These are phyloP conservation scores for Ganaspis sp. DNA, from an alignment of 1,140 invertebrate species.

Conservation along the genomic window DNA sequence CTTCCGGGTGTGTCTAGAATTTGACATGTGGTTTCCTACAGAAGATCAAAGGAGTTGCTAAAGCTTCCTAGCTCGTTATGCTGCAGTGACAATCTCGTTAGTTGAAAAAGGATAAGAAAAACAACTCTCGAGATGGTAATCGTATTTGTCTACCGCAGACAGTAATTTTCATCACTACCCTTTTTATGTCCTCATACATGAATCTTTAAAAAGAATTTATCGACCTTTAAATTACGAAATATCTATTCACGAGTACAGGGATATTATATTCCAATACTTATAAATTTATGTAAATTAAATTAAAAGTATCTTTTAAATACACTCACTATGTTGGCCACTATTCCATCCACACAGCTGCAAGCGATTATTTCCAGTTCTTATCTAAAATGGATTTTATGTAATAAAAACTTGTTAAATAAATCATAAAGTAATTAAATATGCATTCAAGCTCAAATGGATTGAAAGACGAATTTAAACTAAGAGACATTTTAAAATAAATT, in stretches of 20 bases:
- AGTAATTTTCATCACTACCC: neutral
- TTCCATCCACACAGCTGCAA: constrained; percentile 87
- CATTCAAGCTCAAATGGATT: too few species aligned
- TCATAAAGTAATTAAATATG: too few species aligned
- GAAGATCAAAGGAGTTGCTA: constrained; percentile 12
- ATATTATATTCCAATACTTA: too few species aligned
- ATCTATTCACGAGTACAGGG: too few species aligned
- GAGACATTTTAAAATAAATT: too few species aligned
- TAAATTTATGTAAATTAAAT: too few species aligned
- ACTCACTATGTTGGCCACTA: constrained; percentile 88
- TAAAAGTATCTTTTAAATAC: constrained; percentile 30
- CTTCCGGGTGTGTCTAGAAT: neutral
- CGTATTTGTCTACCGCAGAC: neutral
- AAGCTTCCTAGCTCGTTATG: constrained; percentile 21
- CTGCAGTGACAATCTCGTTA: constrained; percentile 24
- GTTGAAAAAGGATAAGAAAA: constrained; percentile 3
- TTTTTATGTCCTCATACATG: neutral
- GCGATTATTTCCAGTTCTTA: constrained; percentile 76
- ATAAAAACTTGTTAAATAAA: neutral
- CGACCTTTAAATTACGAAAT: neutral
- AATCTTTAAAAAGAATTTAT: neutral
- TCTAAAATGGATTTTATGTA: constrained; percentile 52
- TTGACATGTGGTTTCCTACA: neutral
- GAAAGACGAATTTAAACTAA: too few species aligned
- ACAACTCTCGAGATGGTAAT: neutral